Evolutionary conservation across 2,888 invertebrate species (phyloP), one percentile per base, ranked within the genome.

Genomic region (Blastobasis lacticolella): DNA sequence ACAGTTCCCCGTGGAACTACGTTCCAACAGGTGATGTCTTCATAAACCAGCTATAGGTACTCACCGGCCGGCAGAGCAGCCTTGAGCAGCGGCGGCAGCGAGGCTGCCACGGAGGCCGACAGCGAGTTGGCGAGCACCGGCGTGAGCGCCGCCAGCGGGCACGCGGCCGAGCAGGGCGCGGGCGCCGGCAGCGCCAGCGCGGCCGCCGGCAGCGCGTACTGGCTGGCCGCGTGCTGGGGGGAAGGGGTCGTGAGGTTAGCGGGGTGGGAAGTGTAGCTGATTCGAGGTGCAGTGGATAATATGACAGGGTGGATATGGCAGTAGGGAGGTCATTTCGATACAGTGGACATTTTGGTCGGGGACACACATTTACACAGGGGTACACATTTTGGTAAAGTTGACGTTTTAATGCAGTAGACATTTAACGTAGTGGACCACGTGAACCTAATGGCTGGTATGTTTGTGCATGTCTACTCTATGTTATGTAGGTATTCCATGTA

Each of bases 61-160:
- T 7, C 37, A 45, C 45, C 45, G 5, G 36, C 10, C 4, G 47
- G 47, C 38, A 47, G 10, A 6, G 47, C 47, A 1, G 47, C 38
- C 10, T 38, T 10, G 5, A 71, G 53, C 4, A 71, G 53, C 5
- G 69, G 64, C 0, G 73, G 73, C 0, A 73, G 38, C 0, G 71
- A 61, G 2, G 66, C 59, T 0, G 69, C 51, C 5, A 73, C 66
- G 0, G 67, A 64, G 0, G 69, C 64, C 0, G 73, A 61, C 8
- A 73, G 56, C 1, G 64, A 61, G 37, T 56, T 56, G 4, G 71
- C 69, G 1, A 71, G 52, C 0, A 67, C 56, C 1, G 71, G 73
- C 0, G 70, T 65, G 0, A 67, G 60, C 4, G 62, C 23, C 1
- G 75, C 66, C 0, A 73, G 57, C 0, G 63, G 57, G 4, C 71